Base-by-base conservation (phyloP, 2,797 vertebrate genomes). In the Malurus leucopterus region DNA sequence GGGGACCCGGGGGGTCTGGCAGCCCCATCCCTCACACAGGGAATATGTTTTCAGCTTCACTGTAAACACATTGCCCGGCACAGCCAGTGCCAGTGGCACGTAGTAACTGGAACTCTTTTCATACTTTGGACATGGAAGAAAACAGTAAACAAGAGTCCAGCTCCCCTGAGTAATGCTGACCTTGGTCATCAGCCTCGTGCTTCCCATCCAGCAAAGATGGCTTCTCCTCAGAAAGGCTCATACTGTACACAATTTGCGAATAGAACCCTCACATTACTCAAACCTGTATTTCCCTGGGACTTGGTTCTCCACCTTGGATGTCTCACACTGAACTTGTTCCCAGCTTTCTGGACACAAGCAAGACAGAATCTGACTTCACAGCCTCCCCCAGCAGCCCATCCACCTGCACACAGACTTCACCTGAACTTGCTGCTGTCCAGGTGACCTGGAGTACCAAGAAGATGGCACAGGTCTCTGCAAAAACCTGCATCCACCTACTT, bases 21-120 rank as follows among this genome's bases (percentile, higher is more conserved):
- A 27, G 9, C 21, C 24, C 43, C 62, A 8, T 8, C 23, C 32
- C 21, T 16, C 5, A 0, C 13, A 30, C 4, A 6, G 34, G 41
- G 46, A 67, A 18, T 6, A 4, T 1, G 0, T 6, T 17, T 40
- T 8, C 41, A 30, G 27, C 59, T 43, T 16, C 43, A 9, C 30
- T 6, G 41, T 7, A 6, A 13, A 41, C 15, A 30, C 1, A 0
- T 2, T 32, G 55, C 34, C 68, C 0, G 0, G 68, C 51, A 53
- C 38, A 32, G 71, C 38, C 40, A 54, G 29, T 3, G 38, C 34
- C n/a, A 4, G 11, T 2, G 10, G 30, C 5, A 47, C 2, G 0
- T 2, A 7, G 5, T 18, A 8, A 16, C 0, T 12, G 15, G 59
- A 26, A 24, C 9, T 27, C 38, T 47, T 16, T 34, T 68, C 63